phyloP scores from a whole-genome alignment of 1,140 invertebrate genomes.

The Habropoda laboriosa region DNA sequence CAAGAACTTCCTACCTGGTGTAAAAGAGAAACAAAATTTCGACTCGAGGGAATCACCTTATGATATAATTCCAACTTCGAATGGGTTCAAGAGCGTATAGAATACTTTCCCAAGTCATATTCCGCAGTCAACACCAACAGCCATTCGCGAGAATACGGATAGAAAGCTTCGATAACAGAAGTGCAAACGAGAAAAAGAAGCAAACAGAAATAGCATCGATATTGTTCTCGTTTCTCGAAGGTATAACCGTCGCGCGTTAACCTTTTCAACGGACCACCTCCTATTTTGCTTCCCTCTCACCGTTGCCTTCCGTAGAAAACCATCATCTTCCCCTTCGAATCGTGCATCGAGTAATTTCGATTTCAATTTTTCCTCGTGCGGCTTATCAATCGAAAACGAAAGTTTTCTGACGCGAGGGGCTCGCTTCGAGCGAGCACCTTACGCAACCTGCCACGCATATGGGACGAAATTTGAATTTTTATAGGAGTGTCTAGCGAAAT shows the following conservation, averaged over 20 bases:
- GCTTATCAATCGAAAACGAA: slow-evolving; percentile 29
- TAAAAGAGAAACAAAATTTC: no score
- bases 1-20: no score
- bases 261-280: no score
- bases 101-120: neutral
- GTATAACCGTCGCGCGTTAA: no score
- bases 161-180: slow-evolving; percentile 20
- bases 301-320: neutral
- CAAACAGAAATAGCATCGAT: neutral
- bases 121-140: neutral
- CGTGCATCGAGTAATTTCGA: neutral
- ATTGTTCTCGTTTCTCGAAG: neutral
- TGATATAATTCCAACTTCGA: no score
- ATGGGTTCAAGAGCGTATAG: no score
- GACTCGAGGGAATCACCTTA: no score
- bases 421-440: neutral
- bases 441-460: neutral
- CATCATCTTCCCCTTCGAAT: neutral
- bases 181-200: neutral
- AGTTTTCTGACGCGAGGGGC: neutral
- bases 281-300: neutral
- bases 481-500: slow-evolving; percentile 6
- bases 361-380: neutral
- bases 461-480: slow-evolving; percentile 44
- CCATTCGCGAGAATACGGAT: neutral